phyloP scores from a whole-genome alignment of 2,888 invertebrate genomes.

The Anorthoa munda region DNA sequence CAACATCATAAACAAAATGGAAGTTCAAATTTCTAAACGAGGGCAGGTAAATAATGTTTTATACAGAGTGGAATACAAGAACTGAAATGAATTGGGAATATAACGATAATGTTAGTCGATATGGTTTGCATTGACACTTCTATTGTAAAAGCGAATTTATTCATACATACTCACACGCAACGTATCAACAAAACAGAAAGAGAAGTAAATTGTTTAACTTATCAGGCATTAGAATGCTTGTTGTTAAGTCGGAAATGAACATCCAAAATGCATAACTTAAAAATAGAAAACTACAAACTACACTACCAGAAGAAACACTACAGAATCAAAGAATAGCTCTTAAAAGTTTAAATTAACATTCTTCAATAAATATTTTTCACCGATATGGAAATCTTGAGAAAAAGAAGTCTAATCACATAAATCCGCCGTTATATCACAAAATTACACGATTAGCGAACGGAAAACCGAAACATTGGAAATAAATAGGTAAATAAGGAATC shows the following conservation, averaged over 20 bases:
- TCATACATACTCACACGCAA: conserved; percentile 28
- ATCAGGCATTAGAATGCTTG: conserved; percentile 46
- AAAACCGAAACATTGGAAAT: conserved; percentile 32
- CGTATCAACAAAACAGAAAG: conserved; percentile 34
- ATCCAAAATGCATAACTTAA: conserved; percentile 59
- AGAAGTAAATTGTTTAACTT: conserved; percentile 22
- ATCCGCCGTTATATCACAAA: conserved; percentile 32
- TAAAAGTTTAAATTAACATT: conserved; percentile 47
- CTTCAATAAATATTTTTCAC: conserved; percentile 59
- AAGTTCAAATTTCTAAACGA: conserved; percentile 19
- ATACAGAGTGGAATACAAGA: conserved; percentile 45
- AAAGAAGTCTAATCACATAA: conserved; percentile 30
- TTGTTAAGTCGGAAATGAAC: conserved; percentile 38
- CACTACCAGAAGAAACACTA: conserved; percentile 49
- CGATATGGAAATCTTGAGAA: conserved; percentile 32
- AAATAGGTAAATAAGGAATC: conserved; percentile 47
- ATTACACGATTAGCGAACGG: conserved; percentile 33
- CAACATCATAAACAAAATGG: conserved; percentile 21
- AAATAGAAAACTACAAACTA: conserved; percentile 60
- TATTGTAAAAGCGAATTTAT: conserved; percentile 39
- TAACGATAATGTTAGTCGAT: conserved; percentile 10
- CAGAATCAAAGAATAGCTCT: conserved; percentile 33
- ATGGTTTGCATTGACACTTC: conserved; percentile 43
- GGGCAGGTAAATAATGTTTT: conserved; percentile 11
- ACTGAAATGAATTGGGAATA: conserved; percentile 17